Evolutionary conservation across 2,888 invertebrate genomes (phyloP), one percentile per base, ranked within the genome.

Genomic region (Heliconius erato): DNA sequence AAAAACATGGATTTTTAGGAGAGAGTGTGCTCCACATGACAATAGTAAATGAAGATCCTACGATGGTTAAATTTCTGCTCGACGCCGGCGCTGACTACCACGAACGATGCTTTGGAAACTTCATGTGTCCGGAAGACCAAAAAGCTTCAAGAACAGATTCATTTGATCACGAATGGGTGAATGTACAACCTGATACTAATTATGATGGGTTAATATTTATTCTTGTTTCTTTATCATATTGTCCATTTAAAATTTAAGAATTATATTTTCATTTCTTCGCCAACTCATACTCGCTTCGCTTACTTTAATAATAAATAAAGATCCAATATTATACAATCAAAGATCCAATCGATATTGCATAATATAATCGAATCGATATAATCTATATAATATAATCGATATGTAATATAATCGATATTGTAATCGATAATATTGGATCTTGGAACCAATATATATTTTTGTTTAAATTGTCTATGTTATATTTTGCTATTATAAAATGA

Each of bases 121-220:
- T 99, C 91, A 99, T 99, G 98, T 98, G 98, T 84, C 99, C 99
- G 0, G 99, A 99, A 91, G 99, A 99, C 92, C 99, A 99, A 93
- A 99, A 99, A 92, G 97, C 98, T 0, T 98, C 98, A 0, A 96
- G 99, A 7, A 96, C 96, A 4, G 99, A 99, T 92, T 98, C 97
- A 0, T 93, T 98, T 19, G 99, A 99, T 84, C 98, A 99, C 89
- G 99, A 99, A 93, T 98, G 98, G 97, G 98, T 99, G 67, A 98
- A 98, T 87, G 97, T 99, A 1, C 96, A 97, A 85, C 96, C 97
- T 0, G 97, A 98, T 85, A 98, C 98, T 0, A 98, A 98, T 92
- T 99, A 99, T 90, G 97, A 97, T 87, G 99, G 98, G 98, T 98
- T 91, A 86, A 88, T 82, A 35, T 63, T 32, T 65, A n/a, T 32